Base-by-base conservation (phyloP, 2,113 vertebrate genomes). In the Pomatostomus ruficeps region DNA sequence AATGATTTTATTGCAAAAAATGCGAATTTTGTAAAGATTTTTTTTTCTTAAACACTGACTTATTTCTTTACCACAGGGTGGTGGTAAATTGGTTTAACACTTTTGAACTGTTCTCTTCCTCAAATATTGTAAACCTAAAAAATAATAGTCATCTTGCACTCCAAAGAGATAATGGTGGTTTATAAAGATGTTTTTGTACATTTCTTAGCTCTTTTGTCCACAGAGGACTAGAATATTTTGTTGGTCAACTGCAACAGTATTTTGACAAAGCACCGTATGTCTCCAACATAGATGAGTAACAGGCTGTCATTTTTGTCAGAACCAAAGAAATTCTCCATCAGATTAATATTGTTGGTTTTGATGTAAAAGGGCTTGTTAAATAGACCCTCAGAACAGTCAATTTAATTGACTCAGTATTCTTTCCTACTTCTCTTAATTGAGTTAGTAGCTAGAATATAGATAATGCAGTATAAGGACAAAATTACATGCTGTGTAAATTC, bases 401-500 rank as follows among this genome's bases (percentile, higher is more conserved):
- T 85, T 85, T 91, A 91, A 89, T 94, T 94, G 62, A 70, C 36
- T 95, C 35, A 26, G 38, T 73, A 76, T 76, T 91, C 80, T 42
- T 67, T 84, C 57, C 62, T 85, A 52, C 36, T 87, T 89, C 70
- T 89, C 66, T 78, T 93, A 92, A 94, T 75, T 87, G 73, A 6
- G 33, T 46, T 79, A 91, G 43, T 72, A 76, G 61, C 38, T 75
- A 46, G 42, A 90, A 52, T 73, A 87, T 14, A 92, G 73, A 93
- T 83, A 89, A 89, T 31, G 42, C 29, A 66, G 54, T 49, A 38
- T 31, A 65, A 82, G 40, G 31, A 71, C 45, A 68, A 95, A 95
- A 94, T 89, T 48, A 79, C 43, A 79, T 28, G 48, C 86, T 87
- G 54, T 54, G 72, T n/a, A 91, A 95, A 88, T 89, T 92, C 74